A percentile compares a stretch with the other conserved stretches of the same genome.
phyloP scores from a whole-genome alignment of 2,797 vertebrate genomes.

The Limosa lapponica region DNA sequence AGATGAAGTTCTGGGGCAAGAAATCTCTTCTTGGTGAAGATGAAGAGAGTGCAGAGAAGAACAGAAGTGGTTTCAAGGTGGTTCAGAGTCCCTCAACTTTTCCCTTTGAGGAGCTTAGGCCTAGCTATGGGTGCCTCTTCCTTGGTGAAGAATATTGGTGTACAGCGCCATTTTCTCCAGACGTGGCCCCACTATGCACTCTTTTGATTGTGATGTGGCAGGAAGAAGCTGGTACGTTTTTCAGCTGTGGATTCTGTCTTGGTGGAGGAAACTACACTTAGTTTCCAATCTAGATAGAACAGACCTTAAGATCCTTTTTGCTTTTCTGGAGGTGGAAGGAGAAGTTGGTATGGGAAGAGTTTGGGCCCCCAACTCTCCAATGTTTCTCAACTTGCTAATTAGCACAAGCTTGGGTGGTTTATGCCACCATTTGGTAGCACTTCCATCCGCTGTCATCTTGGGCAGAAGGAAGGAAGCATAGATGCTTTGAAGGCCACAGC shows the following conservation, averaged over 20 bases:
- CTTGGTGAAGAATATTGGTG: background rate
- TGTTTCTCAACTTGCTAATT: background rate
- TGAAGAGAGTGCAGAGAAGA: background rate
- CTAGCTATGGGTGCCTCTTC: background rate
- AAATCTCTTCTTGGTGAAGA: background rate
- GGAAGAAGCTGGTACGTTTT: background rate
- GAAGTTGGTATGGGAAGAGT: background rate
- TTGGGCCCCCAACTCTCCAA: background rate
- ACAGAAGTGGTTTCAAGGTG: background rate
- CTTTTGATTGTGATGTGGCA: background rate
- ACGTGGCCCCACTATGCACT: background rate
- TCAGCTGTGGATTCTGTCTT: background rate
- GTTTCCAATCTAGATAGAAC: background rate
- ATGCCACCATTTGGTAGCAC: background rate
- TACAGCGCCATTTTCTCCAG: background rate
- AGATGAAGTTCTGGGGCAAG: background rate
- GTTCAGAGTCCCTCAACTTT: background rate
- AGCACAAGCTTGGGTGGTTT: background rate
- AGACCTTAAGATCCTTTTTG: background rate
- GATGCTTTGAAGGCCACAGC: background rate
- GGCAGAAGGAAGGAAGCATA: background rate
- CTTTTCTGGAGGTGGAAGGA: background rate
- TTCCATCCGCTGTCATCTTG: background rate
- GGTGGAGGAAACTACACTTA: background rate
- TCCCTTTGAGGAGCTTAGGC: background rate